Evolutionary conservation across 2,113 vertebrate genomes (phyloP), one percentile per base, ranked within the genome.

Genomic region (Merops nubicus): DNA sequence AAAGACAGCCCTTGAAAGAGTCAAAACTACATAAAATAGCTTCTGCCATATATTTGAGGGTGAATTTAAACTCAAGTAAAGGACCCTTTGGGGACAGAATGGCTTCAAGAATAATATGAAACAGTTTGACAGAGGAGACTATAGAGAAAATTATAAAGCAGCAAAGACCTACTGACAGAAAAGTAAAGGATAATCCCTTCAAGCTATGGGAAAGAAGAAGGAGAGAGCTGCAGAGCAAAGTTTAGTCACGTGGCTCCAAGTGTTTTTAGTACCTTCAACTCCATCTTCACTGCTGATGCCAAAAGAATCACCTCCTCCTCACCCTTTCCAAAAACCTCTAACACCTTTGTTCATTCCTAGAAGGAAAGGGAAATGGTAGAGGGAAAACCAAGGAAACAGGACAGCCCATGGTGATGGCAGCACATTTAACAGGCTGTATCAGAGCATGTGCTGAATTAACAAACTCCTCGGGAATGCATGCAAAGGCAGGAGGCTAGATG

Each of bases 401-500:
- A n/a, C n/a, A n/a, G n/a, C n/a, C n/a, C n/a, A n/a, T n/a, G n/a
- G n/a, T n/a, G n/a, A n/a, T n/a, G n/a, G n/a, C n/a, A n/a, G n/a
- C n/a, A n/a, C n/a, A n/a, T n/a, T n/a, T n/a, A n/a, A n/a, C n/a
- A n/a, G n/a, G n/a, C n/a, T n/a, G n/a, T n/a, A n/a, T n/a, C n/a
- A n/a, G n/a, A n/a, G n/a, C n/a, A n/a, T n/a, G n/a, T n/a, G n/a
- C n/a, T n/a, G n/a, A n/a, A n/a, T n/a, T n/a, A n/a, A n/a, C n/a
- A n/a, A n/a, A n/a, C n/a, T n/a, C n/a, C n/a, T n/a, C n/a, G n/a
- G n/a, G n/a, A n/a, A n/a, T n/a, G 38, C 47, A 36, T 10, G 25
- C 16, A 1, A 0, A 5, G 23, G 5, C 26, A 59, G 3, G 9
- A 12, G 40, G n/a, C 9, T 47, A 15, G 11, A 18, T 47, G 22